Conservation (phyloP, 1,140 invertebrate species). For the Trinorchestia longiramus region DNA sequence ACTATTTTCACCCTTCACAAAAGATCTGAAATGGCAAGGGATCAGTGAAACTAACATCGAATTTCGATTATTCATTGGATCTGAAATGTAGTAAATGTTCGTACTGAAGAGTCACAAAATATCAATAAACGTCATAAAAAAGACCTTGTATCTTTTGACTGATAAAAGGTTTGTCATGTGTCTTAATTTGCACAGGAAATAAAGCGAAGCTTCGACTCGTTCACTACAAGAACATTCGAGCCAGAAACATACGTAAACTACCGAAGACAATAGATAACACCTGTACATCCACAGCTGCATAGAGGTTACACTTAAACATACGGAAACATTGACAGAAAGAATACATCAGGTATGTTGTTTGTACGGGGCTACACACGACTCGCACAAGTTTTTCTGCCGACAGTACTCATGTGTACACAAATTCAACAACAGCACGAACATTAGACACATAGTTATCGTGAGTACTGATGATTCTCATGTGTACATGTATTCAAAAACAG, state of each 20-base stretch:
- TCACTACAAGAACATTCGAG: background rate
- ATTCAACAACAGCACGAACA: background rate
- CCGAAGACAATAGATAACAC: background rate
- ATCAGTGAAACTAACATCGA: background rate
- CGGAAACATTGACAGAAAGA: background rate
- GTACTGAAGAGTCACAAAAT: background rate
- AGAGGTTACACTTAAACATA: constrained; percentile 19
- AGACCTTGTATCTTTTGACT: background rate
- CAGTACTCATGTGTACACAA: background rate
- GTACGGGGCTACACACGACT: constrained; percentile 4
- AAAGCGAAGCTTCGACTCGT: background rate
- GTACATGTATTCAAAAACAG: background rate
- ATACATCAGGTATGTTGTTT: constrained; percentile 18
- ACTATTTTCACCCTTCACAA: background rate
- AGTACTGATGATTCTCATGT: background rate
- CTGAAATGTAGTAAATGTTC: background rate
- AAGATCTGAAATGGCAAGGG: background rate
- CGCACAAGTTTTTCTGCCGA: background rate
- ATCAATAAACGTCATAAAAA: background rate
- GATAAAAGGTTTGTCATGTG: background rate
- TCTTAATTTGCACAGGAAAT: background rate
- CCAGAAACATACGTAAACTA: background rate
- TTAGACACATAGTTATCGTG: background rate
- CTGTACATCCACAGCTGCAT: constrained; percentile 1
- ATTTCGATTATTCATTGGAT: background rate